Evolutionary conservation across 2,888 invertebrate species (phyloP).

Genomic region (Schizaphis graminum): DNA sequence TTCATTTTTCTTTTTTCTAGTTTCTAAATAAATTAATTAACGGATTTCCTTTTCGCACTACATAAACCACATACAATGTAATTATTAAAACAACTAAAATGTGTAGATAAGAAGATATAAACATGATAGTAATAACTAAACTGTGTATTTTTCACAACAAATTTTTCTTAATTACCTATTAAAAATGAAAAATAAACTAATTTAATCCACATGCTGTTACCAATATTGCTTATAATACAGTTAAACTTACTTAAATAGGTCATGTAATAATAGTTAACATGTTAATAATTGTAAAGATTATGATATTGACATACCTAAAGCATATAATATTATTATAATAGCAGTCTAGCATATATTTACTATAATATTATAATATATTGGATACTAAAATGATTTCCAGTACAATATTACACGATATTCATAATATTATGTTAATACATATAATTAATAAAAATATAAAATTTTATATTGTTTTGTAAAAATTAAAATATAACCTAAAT

Average conservation of each 20-base stretch:
- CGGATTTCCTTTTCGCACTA: slow-evolving; percentile 7
- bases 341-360: neutral
- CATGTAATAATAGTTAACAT: neutral
- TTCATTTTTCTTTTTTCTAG: neutral
- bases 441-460: neutral
- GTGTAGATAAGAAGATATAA: neutral
- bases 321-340: neutral
- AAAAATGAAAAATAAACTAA: neutral
- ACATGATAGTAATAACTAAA: neutral
- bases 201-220: neutral
- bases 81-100: neutral
- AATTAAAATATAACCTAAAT: neutral
- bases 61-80: neutral
- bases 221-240: neutral
- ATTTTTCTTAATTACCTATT: neutral
- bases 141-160: neutral
- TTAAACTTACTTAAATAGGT: neutral
- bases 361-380: too few species aligned
- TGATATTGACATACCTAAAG: neutral
- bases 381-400: too few species aligned
- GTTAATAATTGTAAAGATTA: neutral
- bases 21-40: neutral
- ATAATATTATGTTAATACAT: neutral
- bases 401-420: too few species aligned
- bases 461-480: neutral